phyloP scores from a whole-genome alignment of 2,888 invertebrate genomes.

The Acronicta aceris region DNA sequence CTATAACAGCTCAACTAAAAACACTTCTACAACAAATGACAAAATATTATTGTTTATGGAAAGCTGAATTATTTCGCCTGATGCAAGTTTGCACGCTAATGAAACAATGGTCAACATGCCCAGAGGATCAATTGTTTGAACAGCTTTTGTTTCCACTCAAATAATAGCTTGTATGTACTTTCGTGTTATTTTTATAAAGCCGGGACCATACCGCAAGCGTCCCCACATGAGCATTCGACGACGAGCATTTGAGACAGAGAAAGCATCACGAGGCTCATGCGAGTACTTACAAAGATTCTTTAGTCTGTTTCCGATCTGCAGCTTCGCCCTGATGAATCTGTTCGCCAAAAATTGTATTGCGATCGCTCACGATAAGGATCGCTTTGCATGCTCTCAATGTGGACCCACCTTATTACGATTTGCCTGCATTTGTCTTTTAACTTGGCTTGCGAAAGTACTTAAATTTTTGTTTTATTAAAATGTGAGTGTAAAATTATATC shows the following conservation, averaged over 20 bases:
- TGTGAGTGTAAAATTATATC: background rate
- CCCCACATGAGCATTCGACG: background rate
- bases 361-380: background rate
- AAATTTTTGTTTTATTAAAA: conserved; percentile 14
- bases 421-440: conserved; percentile 1
- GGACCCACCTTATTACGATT: conserved; percentile 9
- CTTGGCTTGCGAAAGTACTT: conserved; percentile 5
- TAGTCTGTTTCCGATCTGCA: no score
- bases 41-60: conserved; percentile 22
- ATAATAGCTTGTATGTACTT: conserved; percentile 42
- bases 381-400: background rate
- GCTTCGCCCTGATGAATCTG: background rate
- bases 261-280: no score
- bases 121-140: conserved; percentile 49
- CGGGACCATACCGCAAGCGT: background rate
- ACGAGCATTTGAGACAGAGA: no score
- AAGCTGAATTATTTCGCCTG: conserved; percentile 25
- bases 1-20: background rate
- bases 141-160: conserved; percentile 51
- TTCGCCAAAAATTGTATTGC: background rate
- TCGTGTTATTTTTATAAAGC: conserved; percentile 13
- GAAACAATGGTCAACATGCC: conserved; percentile 51
- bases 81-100: conserved; percentile 21
- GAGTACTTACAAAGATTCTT: no score
- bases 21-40: background rate